Base-by-base conservation (phyloP, 1,140 invertebrate species). In the Drosophila rhopaloa region DNA sequence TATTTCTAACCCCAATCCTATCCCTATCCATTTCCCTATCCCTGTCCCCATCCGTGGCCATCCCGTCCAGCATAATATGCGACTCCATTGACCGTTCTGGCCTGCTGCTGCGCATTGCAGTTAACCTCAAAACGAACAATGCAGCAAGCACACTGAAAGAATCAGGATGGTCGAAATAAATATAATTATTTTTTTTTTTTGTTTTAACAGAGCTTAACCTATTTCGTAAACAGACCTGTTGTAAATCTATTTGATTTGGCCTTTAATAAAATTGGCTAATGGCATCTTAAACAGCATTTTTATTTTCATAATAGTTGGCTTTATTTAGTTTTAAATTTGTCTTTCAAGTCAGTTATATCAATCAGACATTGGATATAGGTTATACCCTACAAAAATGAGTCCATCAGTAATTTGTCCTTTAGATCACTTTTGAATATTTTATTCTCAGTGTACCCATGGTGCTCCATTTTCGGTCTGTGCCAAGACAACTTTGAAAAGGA, bases 71-170 rank as follows among this genome's bases (percentile, higher is more conserved):
- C 40, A 58, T 40, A 81, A 56, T 65, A 73, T 61, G 55, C 37
- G 56, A 68, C 41, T 71, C 65, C 68, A 72, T 71, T 72, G 68
- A 71, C 62, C 67, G 61, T 51, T 57, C 56, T 60, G 74, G 62
- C 75, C 70, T 61, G 62, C 61, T 77, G 74, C 83, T 76, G 82
- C 82, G 82, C 83, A 86, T 79, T 88, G 82, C 83, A 86, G 83
- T 86, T 86, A 86, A 88, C 82, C 83, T 83, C 76, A 63, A 88
- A 88, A 76, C 44, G 79, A 86, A 88, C 83, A 86, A 88, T 88
- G 83, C 81, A 83, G 71, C 76, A 83, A 66, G 65, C 41, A 65
- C 75, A 73, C 66, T 37, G 59, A 51, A 16, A 56, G 46, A 11
- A 56, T 47, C 2, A 8, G 8, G 29, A 4, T 24, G 2, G 24